Evolutionary conservation across 2,797 vertebrate species (phyloP).

Genomic region (Hoplostethus mediterraneus): DNA sequence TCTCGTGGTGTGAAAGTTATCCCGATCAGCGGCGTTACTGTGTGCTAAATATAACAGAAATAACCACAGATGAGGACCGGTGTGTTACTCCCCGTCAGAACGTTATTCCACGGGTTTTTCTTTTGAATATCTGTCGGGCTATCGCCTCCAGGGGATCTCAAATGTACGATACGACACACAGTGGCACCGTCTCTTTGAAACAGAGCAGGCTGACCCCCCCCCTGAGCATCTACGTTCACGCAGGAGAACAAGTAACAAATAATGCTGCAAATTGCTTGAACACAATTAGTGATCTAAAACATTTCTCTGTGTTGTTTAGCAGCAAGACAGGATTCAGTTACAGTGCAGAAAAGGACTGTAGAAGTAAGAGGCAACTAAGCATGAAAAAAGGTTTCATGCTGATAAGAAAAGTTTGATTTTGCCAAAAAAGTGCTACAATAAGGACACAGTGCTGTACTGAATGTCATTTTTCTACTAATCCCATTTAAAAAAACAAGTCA

Average conservation of each 20-base stretch:
- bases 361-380: slow-evolving; percentile 6
- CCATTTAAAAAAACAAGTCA: slow-evolving; percentile 42
- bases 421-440: slow-evolving; percentile 37
- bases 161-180: slow-evolving; percentile 35
- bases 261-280: slow-evolving; percentile 23
- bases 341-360: slow-evolving; percentile 7
- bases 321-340: slow-evolving; percentile 9
- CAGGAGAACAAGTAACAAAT: slow-evolving; percentile 19
- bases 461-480: slow-evolving; percentile 39
- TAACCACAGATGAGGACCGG: slow-evolving; percentile 9
- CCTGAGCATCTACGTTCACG: slow-evolving; percentile 18
- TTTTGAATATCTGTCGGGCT: slow-evolving; percentile 27
- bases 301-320: slow-evolving; percentile 26
- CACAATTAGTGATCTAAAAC: slow-evolving; percentile 15
- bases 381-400: slow-evolving; percentile 2
- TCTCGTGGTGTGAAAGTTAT: slow-evolving; percentile 7
- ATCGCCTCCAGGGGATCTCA: slow-evolving; percentile 25
- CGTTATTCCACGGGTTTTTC: neutral
- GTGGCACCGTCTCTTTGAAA: slow-evolving; percentile 36
- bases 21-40: slow-evolving; percentile 5
- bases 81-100: slow-evolving; percentile 19
- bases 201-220: slow-evolving; percentile 9
- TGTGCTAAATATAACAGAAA: slow-evolving; percentile 1
- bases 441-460: slow-evolving; percentile 5
- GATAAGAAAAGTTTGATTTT: slow-evolving; percentile 60